phyloP scores from a whole-genome alignment of 2,797 vertebrate genomes.

The Chelonia mydas region DNA sequence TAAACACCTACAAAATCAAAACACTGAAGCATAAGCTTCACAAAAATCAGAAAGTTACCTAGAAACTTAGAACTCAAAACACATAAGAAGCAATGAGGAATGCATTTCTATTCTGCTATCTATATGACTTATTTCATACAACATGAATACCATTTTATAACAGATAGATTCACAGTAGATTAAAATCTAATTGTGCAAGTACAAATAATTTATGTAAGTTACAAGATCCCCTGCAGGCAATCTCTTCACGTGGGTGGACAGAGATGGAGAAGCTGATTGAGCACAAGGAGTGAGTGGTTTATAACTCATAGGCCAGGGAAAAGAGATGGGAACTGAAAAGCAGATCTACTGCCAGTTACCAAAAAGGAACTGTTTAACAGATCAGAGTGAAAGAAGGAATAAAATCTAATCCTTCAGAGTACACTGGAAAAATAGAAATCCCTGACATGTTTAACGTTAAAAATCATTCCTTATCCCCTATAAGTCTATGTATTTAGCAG shows the following conservation, averaged over 20 bases:
- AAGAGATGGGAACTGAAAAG: not conserved
- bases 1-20: constrained; percentile 84
- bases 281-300: not conserved
- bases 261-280: not conserved
- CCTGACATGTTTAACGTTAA: not conserved
- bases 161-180: not conserved
- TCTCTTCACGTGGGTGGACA: not conserved
- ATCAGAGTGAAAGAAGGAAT: not conserved
- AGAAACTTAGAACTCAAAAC: not conserved
- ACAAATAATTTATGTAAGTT: not conserved
- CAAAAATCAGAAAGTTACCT: not conserved
- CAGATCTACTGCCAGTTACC: not conserved
- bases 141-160: not conserved
- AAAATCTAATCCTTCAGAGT: rapidly evolving
- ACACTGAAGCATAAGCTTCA: not conserved
- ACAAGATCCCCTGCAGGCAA: not conserved
- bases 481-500: not conserved
- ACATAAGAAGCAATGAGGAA: not conserved
- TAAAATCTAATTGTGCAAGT: not conserved
- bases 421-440: rapidly evolving
- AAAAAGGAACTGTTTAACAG: not conserved
- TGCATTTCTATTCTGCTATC: not conserved
- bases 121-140: not conserved
- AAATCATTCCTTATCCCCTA: not conserved
- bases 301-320: not conserved